Evolutionary conservation across 1,140 invertebrate genomes (phyloP), one percentile per base, ranked within the genome.

Genomic region (Nasonia longicornis): DNA sequence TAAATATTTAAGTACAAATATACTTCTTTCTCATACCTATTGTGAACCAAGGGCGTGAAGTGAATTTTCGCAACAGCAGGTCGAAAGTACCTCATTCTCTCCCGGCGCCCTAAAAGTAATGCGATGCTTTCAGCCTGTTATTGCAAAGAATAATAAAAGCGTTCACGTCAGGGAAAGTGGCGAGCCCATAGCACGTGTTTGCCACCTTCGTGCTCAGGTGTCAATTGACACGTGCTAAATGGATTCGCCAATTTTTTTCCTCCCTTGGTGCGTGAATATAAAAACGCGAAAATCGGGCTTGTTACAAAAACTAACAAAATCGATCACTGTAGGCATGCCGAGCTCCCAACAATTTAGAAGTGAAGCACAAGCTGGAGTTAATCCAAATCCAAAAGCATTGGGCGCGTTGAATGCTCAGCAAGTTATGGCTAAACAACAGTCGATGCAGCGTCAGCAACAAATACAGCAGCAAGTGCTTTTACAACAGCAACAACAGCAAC

Each of bases 361-460:
- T 29, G 87, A 88, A 26, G 89, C 89, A 11, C 87, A 87, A 45
- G 85, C 84, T 8, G 87, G 87, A 16, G 88, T 90, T 38, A 35
- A 35, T 35, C 31, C 3, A 35, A 82, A 85, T 20, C 81, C 88
- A 7, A 89, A 89, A 75, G 52, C 87, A 3, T 88, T 90, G 87
- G 89, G 88, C 45, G 90, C 90, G 86, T 82, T 87, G 7, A 91
- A 85, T 83, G 85, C 89, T 29, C 90, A 90, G 77, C 90, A 91
- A 70, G 85, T 84, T 20, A 67, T 82, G 82, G 85, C 84, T 77
- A 87, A 88, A 52, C 85, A 86, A 58, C 85, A 86, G 80, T 80
- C 81, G 12, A 87, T 89, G 80, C 89, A 88, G 78, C 89, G 90
- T 79, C 84, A 87, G 20, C 87, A 89, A 81, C 85, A 88, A 42